These are phyloP conservation scores for Neosilurus hyrtlii DNA, from an alignment of 2,797 vertebrate genomes.

Conservation along the genomic window DNA sequence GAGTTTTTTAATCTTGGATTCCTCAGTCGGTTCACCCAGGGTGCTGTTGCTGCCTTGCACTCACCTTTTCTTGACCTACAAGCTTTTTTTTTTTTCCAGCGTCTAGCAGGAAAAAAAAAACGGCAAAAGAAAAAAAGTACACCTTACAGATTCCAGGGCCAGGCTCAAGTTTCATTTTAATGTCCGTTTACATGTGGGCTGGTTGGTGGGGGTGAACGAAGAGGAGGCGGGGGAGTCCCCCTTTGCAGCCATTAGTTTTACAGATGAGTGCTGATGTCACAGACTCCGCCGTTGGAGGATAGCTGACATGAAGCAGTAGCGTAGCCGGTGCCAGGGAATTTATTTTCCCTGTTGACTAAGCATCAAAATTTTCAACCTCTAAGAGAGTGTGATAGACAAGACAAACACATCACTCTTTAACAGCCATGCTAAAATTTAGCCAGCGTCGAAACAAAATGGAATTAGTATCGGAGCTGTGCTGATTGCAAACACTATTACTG, in stretches of 20 bases:
- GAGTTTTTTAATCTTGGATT: conserved; percentile 95
- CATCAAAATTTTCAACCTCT: conserved; percentile 59
- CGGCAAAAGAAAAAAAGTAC: conserved; percentile 67
- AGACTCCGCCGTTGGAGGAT: conserved; percentile 48
- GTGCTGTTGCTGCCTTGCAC: conserved; percentile 71
- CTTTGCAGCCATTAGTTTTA: conserved; percentile 67
- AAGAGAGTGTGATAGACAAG: conserved; percentile 66
- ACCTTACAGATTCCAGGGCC: conserved; percentile 77
- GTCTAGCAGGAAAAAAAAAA: conserved; percentile 42
- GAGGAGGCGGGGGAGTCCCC: conserved; percentile 68
- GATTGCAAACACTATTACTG: conserved; percentile 80
- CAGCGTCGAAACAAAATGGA: conserved; percentile 70
- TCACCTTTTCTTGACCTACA: conserved; percentile 84
- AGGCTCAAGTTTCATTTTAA: conserved; percentile 82
- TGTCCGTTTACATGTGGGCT: conserved; percentile 74
- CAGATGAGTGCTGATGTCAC: conserved; percentile 70
- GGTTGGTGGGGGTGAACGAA: conserved; percentile 55
- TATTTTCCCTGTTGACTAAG: conserved; percentile 55
- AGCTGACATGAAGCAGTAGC: conserved; percentile 64
- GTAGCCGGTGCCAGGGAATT: conserved; percentile 46
- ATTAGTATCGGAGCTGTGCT: conserved; percentile 69
- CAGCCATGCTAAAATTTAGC: conserved; percentile 47
- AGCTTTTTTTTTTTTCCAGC: conserved; percentile 13
- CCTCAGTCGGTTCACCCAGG: conserved; percentile 83
- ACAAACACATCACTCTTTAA: conserved; percentile 67